Evolutionary conservation across 2,888 invertebrate species (phyloP), one percentile per base, ranked within the genome.

Genomic region (Phania funesta): DNA sequence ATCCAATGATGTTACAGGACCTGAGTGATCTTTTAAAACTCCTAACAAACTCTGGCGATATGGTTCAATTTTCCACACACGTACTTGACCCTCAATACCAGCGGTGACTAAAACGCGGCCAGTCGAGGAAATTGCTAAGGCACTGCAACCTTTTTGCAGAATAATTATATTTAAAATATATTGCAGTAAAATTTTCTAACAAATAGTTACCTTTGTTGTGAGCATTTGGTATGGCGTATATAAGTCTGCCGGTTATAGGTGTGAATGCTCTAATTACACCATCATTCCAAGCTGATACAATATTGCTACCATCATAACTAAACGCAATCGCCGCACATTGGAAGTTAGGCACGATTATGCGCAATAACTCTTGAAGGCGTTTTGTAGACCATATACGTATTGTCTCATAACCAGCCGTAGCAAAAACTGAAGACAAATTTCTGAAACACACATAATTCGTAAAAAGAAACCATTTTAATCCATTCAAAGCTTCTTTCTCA

Each of bases 21-120:
- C 97, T 88, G 96, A 95, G 92, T 98, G 98, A 87, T 98, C 98
- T 90, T 98, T 98, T 82, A 98, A 91, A 8, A 96, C 94, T 54
- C 94, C 94, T 85, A 94, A 91, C 62, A 97, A 90, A 58, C 92
- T 92, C 88, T 96, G 96, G 8, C 92, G 92, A 77, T 92, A 91
- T 0, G 95, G 94, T 75, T 92, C 93, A 56, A 96, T 93, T 84
- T 94, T 93, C 97, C 97, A 97, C 1, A 96, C 92, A 16, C 96
- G 93, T 5, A 96, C 96, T 92, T 97, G 97, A n/a, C 98, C 98
- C 88, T 98, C 97, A 83, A 96, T 95, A 4, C 98, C 98, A 0
- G 98, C 98, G 56, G 96, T 97, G 56, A 98, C 93, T 65, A 98
- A 92, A 24, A 93, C 93, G 16, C 92, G 92, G 0, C 95, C 95